A percentile compares a stretch with the other conserved stretches of the same genome.
These are phyloP conservation scores for Sycophila sp. DNA, from an alignment of 1,140 invertebrate species.

Conservation along the genomic window DNA sequence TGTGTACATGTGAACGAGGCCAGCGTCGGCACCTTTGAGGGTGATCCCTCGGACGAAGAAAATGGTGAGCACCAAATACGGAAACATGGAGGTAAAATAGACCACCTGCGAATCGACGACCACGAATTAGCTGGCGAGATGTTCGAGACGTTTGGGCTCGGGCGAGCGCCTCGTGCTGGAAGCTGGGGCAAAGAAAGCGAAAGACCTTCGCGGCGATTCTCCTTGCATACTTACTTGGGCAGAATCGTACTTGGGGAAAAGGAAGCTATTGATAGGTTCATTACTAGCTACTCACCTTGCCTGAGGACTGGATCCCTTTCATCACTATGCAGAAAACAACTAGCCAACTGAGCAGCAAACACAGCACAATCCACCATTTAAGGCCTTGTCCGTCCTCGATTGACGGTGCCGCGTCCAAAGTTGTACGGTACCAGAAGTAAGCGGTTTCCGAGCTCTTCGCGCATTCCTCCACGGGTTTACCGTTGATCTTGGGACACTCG, in stretches of 20 bases:
- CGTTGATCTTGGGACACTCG: slow-evolving; percentile 80
- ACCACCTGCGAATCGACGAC: slow-evolving; percentile 76
- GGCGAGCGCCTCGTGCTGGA: slow-evolving; percentile 16
- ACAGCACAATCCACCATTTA: slow-evolving; percentile 94
- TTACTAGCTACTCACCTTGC: slow-evolving; percentile 79
- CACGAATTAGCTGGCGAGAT: slow-evolving; percentile 35
- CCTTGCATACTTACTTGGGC: slow-evolving; percentile 23
- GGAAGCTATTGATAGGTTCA: not conserved
- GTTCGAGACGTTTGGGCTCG: not conserved
- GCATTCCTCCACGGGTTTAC: slow-evolving; percentile 79
- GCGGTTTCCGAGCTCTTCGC: slow-evolving; percentile 84
- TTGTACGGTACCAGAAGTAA: slow-evolving; percentile 90
- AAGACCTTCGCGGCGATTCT: slow-evolving; percentile 27
- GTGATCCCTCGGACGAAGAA: slow-evolving; percentile 94
- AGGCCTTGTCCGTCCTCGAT: slow-evolving; percentile 86
- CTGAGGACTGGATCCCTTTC: slow-evolving; percentile 97
- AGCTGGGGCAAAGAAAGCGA: slow-evolving; percentile 33
- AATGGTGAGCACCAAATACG: slow-evolving; percentile 93
- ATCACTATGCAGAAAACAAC: slow-evolving; percentile 97
- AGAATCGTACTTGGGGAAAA: slow-evolving; percentile 10
- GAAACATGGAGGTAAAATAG: slow-evolving; percentile 96
- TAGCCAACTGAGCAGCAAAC: slow-evolving; percentile 92
- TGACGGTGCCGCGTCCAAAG: slow-evolving; percentile 83
- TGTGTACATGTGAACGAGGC: slow-evolving; percentile 91
- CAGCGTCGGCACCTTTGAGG: slow-evolving; percentile 86